These are phyloP conservation scores for Heloderma charlesbogerti DNA, from an alignment of 2,113 vertebrate genomes.

Conservation along the genomic window DNA sequence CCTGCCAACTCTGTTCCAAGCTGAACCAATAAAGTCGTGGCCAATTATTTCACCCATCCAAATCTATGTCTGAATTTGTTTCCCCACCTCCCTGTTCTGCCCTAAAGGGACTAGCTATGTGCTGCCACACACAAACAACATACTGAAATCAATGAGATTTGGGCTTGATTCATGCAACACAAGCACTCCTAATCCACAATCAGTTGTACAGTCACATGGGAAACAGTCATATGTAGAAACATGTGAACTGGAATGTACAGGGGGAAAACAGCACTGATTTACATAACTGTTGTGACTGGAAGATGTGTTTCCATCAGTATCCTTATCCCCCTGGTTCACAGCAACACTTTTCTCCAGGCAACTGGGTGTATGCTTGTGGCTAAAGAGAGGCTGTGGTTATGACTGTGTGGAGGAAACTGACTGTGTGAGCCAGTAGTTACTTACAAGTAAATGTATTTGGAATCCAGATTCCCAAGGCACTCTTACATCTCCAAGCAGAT, in stretches of 20 bases:
- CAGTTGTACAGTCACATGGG: too few species aligned
- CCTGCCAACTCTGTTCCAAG: too few species aligned
- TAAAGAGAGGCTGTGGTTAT: background rate
- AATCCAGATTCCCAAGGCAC: background rate
- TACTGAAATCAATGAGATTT: background rate
- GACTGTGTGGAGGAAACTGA: background rate
- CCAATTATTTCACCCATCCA: too few species aligned
- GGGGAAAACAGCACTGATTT: background rate
- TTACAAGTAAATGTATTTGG: background rate
- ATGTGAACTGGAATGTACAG: background rate
- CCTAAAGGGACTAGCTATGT: too few species aligned
- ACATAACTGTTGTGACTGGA: background rate
- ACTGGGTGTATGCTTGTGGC: background rate
- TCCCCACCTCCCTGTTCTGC: too few species aligned
- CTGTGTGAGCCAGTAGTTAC: background rate
- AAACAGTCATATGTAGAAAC: too few species aligned
- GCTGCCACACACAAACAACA: too few species aligned
- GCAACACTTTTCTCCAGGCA: background rate
- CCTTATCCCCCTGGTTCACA: background rate
- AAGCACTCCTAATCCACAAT: background rate
- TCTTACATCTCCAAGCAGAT: conserved; percentile 6
- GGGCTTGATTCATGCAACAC: background rate
- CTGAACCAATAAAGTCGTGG: too few species aligned
- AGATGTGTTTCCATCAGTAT: too few species aligned
- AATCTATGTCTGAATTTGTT: too few species aligned